A percentile compares a stretch with the other conserved stretches of the same genome.
Conservation (phyloP, 2,888 invertebrate genomes). For the Gnatocerus cornutus region DNA sequence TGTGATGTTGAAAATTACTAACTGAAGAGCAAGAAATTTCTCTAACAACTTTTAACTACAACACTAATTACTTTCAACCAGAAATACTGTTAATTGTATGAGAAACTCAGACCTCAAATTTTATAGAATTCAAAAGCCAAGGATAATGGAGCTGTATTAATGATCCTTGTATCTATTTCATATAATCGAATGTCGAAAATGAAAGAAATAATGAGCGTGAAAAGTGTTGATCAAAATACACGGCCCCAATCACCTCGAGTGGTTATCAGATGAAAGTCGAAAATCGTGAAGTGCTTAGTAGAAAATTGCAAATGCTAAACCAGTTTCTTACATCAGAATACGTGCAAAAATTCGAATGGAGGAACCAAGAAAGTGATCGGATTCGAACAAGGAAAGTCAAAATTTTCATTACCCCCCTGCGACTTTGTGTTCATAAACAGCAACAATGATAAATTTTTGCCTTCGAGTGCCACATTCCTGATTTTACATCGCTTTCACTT, state of each 20-base stretch:
- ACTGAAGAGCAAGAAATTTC: constrained; percentile 8
- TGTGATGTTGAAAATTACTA: constrained; percentile 46
- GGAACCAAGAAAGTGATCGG: not conserved
- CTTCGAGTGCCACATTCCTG: too few relatives aligned
- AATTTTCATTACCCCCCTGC: too few relatives aligned
- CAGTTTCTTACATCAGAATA: constrained; percentile 13
- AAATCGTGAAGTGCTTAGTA: constrained; percentile 29
- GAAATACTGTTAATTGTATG: not conserved
- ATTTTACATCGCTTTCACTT: too few relatives aligned
- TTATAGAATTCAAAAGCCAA: constrained; percentile 13
- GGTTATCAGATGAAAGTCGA: constrained; percentile 27
- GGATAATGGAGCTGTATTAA: constrained; percentile 4
- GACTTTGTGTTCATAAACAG: too few relatives aligned
- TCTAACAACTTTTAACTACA: not conserved
- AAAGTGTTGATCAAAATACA: constrained; percentile 11
- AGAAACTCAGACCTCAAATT: constrained; percentile 9
- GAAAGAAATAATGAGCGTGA: constrained; percentile 6
- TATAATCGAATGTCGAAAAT: constrained; percentile 13
- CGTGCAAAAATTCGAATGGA: constrained; percentile 14
- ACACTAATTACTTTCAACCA: constrained; percentile 12
- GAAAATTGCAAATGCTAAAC: constrained; percentile 19
- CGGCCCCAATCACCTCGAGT: constrained; percentile 17
- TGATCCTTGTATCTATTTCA: constrained; percentile 18
- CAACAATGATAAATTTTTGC: too few relatives aligned
- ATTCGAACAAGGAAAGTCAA: too few relatives aligned